Evolutionary conservation across 2,113 vertebrate species (phyloP).

Genomic region (Hippocampus zosterae): DNA sequence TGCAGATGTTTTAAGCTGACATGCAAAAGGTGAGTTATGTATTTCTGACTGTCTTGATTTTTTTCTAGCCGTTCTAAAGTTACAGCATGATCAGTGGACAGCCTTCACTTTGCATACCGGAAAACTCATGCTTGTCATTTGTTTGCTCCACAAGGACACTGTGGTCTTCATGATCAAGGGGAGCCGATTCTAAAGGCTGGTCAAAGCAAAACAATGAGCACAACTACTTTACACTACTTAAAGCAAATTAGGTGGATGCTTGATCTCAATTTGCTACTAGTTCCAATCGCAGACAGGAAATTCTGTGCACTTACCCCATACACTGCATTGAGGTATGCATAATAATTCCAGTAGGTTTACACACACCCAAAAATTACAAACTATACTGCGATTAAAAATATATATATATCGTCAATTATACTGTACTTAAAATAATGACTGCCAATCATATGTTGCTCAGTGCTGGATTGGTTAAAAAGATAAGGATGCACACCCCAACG

Average conservation of each 20-base stretch:
- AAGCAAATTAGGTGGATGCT: not conserved
- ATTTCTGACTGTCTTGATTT: not conserved
- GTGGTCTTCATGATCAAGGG: conserved; percentile 11
- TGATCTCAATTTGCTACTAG: not conserved
- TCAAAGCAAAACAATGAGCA: not conserved
- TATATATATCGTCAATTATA: not conserved
- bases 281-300: not conserved
- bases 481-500: conserved; percentile 14
- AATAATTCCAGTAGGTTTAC: not conserved
- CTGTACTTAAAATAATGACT: too few relatives aligned
- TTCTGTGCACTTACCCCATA: not conserved
- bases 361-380: not conserved
- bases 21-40: conserved; percentile 68
- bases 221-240: not conserved
- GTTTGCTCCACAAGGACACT: not conserved
- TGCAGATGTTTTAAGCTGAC: conserved; percentile 85
- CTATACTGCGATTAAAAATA: not conserved
- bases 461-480: not conserved
- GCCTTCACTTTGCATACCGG: conserved; percentile 51
- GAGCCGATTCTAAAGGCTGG: not conserved
- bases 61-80: not conserved
- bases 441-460: not conserved
- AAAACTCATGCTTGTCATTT: not conserved
- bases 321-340: conserved; percentile 23
- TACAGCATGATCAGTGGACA: conserved; percentile 49